Evolutionary conservation across 2,888 invertebrate species (phyloP).

Genomic region (Antitype chi): DNA sequence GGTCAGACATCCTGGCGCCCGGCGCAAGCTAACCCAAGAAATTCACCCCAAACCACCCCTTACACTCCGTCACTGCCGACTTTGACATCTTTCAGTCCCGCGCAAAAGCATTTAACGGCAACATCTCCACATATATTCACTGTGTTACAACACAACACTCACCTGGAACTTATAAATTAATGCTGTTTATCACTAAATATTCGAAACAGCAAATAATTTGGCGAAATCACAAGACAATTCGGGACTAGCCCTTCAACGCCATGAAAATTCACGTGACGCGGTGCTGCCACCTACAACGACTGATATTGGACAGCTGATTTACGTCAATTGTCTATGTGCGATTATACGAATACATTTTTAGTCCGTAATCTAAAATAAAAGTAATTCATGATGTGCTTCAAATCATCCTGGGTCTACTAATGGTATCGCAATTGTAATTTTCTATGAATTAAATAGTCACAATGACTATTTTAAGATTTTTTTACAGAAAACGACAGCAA

Average conservation of each 20-base stretch:
- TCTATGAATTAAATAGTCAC: not conserved
- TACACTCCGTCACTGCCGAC: slow-evolving; percentile 79
- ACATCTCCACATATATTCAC: slow-evolving; percentile 62
- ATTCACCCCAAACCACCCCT: slow-evolving; percentile 86
- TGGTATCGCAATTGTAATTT: not conserved
- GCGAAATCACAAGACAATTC: slow-evolving; percentile 91
- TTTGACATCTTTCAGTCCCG: slow-evolving; percentile 86
- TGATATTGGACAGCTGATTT: slow-evolving; percentile 89
- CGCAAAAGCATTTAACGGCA: slow-evolving; percentile 78
- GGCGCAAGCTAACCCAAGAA: slow-evolving; percentile 74
- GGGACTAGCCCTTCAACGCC: slow-evolving; percentile 91
- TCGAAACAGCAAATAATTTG: slow-evolving; percentile 88
- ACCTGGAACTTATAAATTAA: slow-evolving; percentile 86
- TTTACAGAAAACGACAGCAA: not conserved
- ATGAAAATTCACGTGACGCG: slow-evolving; percentile 92
- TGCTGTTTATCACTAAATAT: slow-evolving; percentile 88
- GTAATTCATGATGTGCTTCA: not conserved
- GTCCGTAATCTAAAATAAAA: slow-evolving; percentile 14
- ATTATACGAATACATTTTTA: slow-evolving; percentile 20
- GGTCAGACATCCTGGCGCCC: slow-evolving; percentile 87
- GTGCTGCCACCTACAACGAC: slow-evolving; percentile 91
- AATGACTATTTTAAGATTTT: not conserved
- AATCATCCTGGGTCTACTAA: not conserved
- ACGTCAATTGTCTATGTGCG: slow-evolving; percentile 89
- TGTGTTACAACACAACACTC: slow-evolving; percentile 76